Conservation (phyloP, 2,113 vertebrate species). For the Pontoporia blainvillei region DNA sequence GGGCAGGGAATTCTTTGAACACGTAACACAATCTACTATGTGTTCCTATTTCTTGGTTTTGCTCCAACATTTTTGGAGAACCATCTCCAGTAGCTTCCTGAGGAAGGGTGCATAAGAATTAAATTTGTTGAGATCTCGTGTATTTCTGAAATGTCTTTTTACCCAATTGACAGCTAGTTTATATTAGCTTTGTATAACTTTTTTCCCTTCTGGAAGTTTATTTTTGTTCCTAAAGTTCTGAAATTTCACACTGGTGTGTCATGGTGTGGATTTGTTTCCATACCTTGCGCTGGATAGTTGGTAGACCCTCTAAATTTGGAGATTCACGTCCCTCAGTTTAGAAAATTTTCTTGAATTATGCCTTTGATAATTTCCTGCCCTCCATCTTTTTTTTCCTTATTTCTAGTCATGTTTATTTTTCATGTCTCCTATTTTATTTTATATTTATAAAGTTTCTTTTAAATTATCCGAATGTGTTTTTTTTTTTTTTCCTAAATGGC, state of each 20-base stretch:
- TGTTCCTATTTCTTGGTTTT: not conserved
- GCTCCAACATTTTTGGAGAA: not conserved
- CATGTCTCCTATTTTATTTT: not conserved
- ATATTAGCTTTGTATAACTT: not conserved
- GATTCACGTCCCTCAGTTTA: not conserved
- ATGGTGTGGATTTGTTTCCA: not conserved
- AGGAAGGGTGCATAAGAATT: not conserved
- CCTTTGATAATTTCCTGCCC: conserved; percentile 19
- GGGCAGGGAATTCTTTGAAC: not conserved
- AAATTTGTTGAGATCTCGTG: not conserved
- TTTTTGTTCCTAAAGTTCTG: not conserved
- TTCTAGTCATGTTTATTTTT: not conserved
- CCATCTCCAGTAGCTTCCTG: not conserved
- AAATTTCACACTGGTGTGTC: conserved; percentile 15
- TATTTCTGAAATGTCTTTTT: not conserved
- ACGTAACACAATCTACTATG: not conserved
- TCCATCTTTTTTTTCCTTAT: not conserved
- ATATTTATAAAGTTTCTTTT: not conserved
- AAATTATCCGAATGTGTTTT: not conserved
- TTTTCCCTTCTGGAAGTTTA: not conserved
- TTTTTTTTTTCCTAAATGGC: not conserved
- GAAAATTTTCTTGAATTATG: conserved; percentile 38
- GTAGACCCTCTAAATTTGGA: not conserved
- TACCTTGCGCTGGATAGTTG: not conserved
- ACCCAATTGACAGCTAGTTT: not conserved